A percentile compares a stretch with the other conserved stretches of the same genome.
phyloP scores from a whole-genome alignment of 2,888 invertebrate species.

The Thereva unica region DNA sequence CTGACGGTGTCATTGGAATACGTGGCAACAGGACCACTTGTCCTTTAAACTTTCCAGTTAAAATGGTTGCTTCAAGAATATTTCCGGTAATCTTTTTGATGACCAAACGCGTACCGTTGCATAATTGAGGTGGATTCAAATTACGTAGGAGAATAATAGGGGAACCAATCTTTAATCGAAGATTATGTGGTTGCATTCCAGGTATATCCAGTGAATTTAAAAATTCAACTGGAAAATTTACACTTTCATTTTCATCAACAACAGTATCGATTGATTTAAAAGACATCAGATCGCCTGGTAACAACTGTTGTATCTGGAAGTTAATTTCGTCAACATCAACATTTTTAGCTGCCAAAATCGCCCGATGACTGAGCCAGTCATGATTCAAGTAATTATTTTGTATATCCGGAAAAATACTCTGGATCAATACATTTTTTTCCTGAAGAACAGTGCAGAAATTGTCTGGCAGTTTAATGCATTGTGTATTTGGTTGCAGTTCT shows the following conservation, averaged over 20 bases:
- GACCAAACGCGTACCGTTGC: too few species aligned
- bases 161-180: conserved; percentile 46
- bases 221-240: too few species aligned
- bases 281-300: conserved; percentile 42
- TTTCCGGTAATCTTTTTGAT: conserved; percentile 42
- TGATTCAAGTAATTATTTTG: too few species aligned
- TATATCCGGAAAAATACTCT: too few species aligned
- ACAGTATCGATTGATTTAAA: conserved; percentile 44
- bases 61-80: conserved; percentile 44
- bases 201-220: too few species aligned
- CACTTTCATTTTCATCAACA: too few species aligned
- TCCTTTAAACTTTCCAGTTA: conserved; percentile 33
- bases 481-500: too few species aligned
- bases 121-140: conserved; percentile 39
- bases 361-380: too few species aligned
- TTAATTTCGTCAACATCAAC: conserved; percentile 46
- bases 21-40: conserved; percentile 47
- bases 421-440: too few species aligned
- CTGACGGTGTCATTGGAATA: conserved; percentile 49
- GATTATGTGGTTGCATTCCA: conserved; percentile 38
- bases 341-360: conserved; percentile 51
- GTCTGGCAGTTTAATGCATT: too few species aligned
- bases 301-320: conserved; percentile 42
- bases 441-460: too few species aligned
- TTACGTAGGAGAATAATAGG: conserved; percentile 46